Conservation (phyloP, 2,797 vertebrate genomes). For the Lacerta bilineata region DNA sequence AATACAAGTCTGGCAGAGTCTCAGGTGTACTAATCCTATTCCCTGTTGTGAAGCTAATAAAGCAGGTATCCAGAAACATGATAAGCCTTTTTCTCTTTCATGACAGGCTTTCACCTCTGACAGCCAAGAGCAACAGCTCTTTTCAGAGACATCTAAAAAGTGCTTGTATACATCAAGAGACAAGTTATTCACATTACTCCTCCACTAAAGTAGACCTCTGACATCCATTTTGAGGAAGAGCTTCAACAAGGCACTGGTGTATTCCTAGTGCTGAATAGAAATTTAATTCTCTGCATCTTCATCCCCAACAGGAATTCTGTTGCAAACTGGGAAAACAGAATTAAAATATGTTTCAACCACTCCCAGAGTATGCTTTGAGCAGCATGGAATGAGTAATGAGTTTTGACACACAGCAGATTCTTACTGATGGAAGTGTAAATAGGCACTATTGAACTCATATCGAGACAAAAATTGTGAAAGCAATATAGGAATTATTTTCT, state of each 20-base stretch:
- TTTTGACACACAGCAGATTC: not conserved
- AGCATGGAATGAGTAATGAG: not conserved
- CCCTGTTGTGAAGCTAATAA: slow-evolving; percentile 55
- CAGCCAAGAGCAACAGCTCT: slow-evolving; percentile 65
- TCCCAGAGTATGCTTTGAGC: not conserved
- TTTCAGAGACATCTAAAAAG: slow-evolving; percentile 73
- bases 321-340: slow-evolving; percentile 29
- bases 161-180: slow-evolving; percentile 60
- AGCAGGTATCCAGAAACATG: slow-evolving; percentile 66
- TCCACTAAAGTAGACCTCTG: slow-evolving; percentile 39
- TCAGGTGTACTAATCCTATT: slow-evolving; percentile 67
- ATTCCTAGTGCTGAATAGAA: slow-evolving; percentile 22
- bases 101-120: slow-evolving; percentile 73
- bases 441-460: not conserved
- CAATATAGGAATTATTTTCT: not conserved
- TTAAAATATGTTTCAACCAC: slow-evolving; percentile 15
- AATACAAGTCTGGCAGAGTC: slow-evolving; percentile 73
- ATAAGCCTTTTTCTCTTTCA: slow-evolving; percentile 64
- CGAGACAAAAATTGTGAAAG: not conserved
- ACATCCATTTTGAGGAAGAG: slow-evolving; percentile 52
- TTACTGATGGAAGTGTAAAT: not conserved
- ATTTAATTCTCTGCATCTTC: slow-evolving; percentile 48
- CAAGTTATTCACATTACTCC: slow-evolving; percentile 53
- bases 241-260: slow-evolving; percentile 53
- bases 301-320: slow-evolving; percentile 20